phyloP scores from a whole-genome alignment of 2,888 invertebrate genomes.

The Drosophila incognita region DNA sequence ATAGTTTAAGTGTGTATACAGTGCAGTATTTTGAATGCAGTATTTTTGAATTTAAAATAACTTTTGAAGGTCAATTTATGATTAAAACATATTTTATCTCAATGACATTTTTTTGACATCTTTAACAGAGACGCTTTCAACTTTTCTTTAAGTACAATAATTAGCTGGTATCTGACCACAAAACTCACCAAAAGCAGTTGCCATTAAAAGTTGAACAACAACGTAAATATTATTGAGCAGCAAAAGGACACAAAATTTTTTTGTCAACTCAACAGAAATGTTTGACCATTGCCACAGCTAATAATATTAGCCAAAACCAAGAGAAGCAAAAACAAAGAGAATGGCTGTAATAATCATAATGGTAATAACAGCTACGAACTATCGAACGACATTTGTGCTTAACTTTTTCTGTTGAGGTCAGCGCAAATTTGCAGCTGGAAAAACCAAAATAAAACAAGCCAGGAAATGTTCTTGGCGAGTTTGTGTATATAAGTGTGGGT shows the following conservation, averaged over 20 bases:
- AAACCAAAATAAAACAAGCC: slow-evolving; percentile 1
- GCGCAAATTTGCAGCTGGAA: slow-evolving; percentile 31
- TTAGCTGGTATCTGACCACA: slow-evolving; percentile 44
- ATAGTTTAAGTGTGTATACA: neutral
- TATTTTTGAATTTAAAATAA: neutral
- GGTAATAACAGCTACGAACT: slow-evolving; percentile 33
- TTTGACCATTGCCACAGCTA: slow-evolving; percentile 41
- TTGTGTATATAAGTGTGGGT: slow-evolving; percentile 12
- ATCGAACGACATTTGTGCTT: slow-evolving; percentile 43
- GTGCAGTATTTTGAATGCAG: neutral
- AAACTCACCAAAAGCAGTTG: slow-evolving; percentile 34
- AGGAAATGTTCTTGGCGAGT: slow-evolving; percentile 19
- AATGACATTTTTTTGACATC: neutral
- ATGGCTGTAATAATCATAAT: slow-evolving; percentile 35
- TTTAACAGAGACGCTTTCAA: neutral
- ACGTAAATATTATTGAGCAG: slow-evolving; percentile 46
- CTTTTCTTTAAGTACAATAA: slow-evolving; percentile 8
- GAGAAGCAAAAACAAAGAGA: slow-evolving; percentile 20
- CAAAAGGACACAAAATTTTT: slow-evolving; percentile 36
- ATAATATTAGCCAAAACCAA: slow-evolving; percentile 29
- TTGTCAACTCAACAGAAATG: slow-evolving; percentile 71
- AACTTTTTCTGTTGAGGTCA: slow-evolving; percentile 46
- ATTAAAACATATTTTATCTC: neutral
- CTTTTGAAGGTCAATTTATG: neutral
- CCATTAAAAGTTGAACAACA: slow-evolving; percentile 51